These are phyloP conservation scores for Sebastes goodei DNA, from an alignment of 2,797 vertebrate species.

Conservation along the genomic window DNA sequence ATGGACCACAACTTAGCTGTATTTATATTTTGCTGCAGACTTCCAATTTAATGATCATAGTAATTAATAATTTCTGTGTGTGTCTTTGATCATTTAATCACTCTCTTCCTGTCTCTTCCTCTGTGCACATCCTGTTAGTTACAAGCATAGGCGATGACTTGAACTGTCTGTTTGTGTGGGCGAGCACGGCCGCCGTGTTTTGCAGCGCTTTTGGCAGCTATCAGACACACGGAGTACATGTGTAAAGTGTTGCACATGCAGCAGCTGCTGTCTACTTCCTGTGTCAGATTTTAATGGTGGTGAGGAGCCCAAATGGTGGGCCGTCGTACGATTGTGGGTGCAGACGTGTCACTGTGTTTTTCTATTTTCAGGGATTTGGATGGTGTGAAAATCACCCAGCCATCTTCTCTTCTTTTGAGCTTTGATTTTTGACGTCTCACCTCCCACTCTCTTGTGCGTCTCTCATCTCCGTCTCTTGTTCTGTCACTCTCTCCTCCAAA, in stretches of 20 bases:
- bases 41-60: not conserved
- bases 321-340: not conserved
- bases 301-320: constrained; percentile 26
- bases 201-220: constrained; percentile 31
- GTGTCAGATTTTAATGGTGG: constrained; percentile 48
- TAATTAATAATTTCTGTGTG: not conserved
- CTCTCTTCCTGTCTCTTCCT: not conserved
- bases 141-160: constrained; percentile 1
- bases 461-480: constrained; percentile 23
- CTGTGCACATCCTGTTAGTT: not conserved
- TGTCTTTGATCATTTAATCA: not conserved
- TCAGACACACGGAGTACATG: constrained; percentile 37
- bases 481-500: constrained; percentile 31
- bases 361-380: constrained; percentile 10
- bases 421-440: constrained; percentile 38
- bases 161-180: not conserved
- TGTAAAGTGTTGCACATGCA: constrained; percentile 42
- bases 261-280: constrained; percentile 54
- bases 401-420: constrained; percentile 26
- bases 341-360: constrained; percentile 19
- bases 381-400: constrained; percentile 22
- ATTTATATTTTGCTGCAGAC: not conserved
- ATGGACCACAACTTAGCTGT: not conserved
- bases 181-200: not conserved
- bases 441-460: constrained; percentile 12